Evolutionary conservation across 2,113 vertebrate species (phyloP).

Genomic region (Furnarius figulus): DNA sequence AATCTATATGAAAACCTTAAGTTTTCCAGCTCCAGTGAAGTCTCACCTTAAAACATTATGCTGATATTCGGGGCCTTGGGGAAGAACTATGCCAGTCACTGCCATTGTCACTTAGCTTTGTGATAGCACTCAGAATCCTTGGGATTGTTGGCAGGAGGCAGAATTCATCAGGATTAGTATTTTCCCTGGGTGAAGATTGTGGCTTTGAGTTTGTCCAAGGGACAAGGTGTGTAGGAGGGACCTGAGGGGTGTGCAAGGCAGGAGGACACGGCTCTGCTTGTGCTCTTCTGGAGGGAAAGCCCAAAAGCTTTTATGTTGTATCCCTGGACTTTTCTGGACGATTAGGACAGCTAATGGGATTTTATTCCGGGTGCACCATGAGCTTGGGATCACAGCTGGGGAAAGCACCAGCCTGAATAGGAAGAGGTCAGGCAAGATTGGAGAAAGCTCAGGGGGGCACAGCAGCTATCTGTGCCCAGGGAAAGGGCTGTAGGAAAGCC

Average conservation of each 20-base stretch:
- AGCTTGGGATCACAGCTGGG: neutral
- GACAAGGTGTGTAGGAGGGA: neutral
- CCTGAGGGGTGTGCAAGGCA: neutral
- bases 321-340: neutral
- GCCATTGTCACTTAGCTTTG: neutral
- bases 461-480: neutral
- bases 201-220: neutral
- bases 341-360: neutral
- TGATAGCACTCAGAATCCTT: neutral
- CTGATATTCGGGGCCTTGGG: rapidly evolving
- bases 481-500: neutral
- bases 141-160: neutral
- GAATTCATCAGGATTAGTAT: rapidly evolving
- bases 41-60: neutral
- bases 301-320: neutral
- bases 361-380: rapidly evolving
- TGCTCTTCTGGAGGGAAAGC: neutral
- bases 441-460: neutral
- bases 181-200: rapidly evolving
- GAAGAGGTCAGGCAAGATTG: neutral
- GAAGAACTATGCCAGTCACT: rapidly evolving
- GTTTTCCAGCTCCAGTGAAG: neutral
- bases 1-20: neutral
- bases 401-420: neutral
- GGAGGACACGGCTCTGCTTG: neutral